Percentiles rank a stretch among this genome's conserved stretches.
Evolutionary conservation across 2,797 vertebrate species (phyloP).

Genomic region (Bovichtus variegatus): DNA sequence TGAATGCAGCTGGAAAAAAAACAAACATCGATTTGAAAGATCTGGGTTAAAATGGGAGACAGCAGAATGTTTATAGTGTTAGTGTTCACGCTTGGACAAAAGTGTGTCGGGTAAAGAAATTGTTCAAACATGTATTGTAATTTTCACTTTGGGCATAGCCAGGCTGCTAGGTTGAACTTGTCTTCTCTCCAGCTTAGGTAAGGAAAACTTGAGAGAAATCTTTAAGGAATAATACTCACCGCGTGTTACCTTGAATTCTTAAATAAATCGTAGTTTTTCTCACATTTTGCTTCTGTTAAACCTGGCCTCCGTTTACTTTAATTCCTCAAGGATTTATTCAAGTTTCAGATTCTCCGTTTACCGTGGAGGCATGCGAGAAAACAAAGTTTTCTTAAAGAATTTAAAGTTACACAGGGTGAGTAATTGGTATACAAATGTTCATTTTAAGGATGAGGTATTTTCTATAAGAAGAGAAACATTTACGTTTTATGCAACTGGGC

Average conservation of each 20-base stretch:
- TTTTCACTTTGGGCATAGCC: neutral
- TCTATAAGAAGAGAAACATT: conserved; percentile 18
- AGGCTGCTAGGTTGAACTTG: neutral
- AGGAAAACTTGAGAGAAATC: conserved; percentile 23
- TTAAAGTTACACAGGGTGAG: too few relatives aligned
- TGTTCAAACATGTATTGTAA: neutral
- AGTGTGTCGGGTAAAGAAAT: neutral
- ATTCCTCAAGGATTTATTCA: too few relatives aligned
- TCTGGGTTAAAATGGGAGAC: neutral
- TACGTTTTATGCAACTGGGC: conserved; percentile 29
- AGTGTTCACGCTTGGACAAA: conserved; percentile 8
- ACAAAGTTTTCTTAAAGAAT: too few relatives aligned
- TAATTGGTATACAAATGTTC: too few relatives aligned
- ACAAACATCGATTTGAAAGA: neutral
- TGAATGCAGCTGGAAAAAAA: neutral
- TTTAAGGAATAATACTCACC: too few relatives aligned
- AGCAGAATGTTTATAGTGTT: neutral
- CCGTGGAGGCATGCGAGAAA: too few relatives aligned
- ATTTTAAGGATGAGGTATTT: too few relatives aligned
- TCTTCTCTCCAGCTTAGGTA: conserved; percentile 2
- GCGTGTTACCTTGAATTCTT: too few relatives aligned
- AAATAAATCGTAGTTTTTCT: too few relatives aligned
- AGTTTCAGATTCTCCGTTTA: too few relatives aligned
- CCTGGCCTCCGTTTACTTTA: too few relatives aligned
- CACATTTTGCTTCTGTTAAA: too few relatives aligned